Percentiles rank a stretch among this genome's conserved stretches.
Evolutionary conservation across 2,113 vertebrate species (phyloP).

Genomic region (Ahaetulla prasina): DNA sequence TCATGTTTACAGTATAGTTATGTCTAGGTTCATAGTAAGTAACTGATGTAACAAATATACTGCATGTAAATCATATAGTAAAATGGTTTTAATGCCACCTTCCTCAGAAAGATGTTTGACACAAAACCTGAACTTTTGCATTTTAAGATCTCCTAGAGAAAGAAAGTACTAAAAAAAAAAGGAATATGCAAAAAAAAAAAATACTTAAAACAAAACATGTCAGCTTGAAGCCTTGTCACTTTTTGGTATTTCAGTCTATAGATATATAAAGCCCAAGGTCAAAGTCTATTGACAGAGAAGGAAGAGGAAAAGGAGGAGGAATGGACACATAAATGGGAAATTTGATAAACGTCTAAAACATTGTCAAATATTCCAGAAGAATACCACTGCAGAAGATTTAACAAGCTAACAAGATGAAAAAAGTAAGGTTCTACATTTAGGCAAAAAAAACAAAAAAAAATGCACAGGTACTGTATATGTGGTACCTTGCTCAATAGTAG

Average conservation of each 20-base stretch:
- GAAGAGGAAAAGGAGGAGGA: neutral
- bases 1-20: neutral
- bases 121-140: neutral
- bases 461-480: too few species aligned
- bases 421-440: too few species aligned
- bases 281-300: neutral
- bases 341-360: neutral
- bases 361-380: neutral
- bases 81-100: neutral
- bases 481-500: too few species aligned
- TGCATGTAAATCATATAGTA: neutral
- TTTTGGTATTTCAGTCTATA: neutral
- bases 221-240: neutral
- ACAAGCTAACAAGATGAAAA: neutral
- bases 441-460: too few species aligned
- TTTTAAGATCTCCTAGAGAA: neutral
- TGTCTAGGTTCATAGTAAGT: neutral
- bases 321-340: neutral
- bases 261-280: neutral
- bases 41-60: neutral
- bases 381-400: neutral
- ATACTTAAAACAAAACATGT: neutral
- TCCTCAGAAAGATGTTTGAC: neutral
- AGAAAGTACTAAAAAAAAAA: neutral
- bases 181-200: neutral